Base-by-base conservation (phyloP, 1,140 invertebrate genomes). In the Aphis craccivora region DNA sequence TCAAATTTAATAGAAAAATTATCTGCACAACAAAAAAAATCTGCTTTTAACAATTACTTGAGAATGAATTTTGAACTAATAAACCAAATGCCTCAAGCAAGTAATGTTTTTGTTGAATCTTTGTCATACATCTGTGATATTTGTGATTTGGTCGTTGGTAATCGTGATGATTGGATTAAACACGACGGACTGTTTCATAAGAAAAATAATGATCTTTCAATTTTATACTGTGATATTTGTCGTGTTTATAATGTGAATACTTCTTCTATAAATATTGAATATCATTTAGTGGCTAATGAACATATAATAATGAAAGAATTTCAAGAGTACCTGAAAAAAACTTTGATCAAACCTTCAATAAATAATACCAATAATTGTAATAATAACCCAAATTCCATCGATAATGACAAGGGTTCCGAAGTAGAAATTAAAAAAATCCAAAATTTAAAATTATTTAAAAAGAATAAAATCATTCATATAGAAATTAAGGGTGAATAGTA, bases 221-320 rank as follows among this genome's bases (percentile, higher is more conserved):
- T 86, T 18, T 86, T 93, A 86, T 93, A 86, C 48, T 93, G 91
- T 55, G 22, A 51, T 20, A 22, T 93, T 43, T 93, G 91, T 93
- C 20, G 8, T 8, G 40, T 55, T 37, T 93, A 84, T 22, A 4
- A 43, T 0, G 40, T 55, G 0, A n/a, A 35, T n/a, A 22, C 7
- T 51, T 53, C 81, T 51, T 53, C 81, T 11, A 20, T 9, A 7
- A n/a, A 14, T 14, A 40, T 43, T 4, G 18, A n/a, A 0, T 3
- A 43, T 7, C 91, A 93, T 37, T 5, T 86, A 25, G 2, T 22
- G 14, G 40, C 30, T 30, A 5, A 37, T 3, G 91, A 93, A 86
- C 91, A 93, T 25, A 22, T 11, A 23, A 37, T 83, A 11, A 91
- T 91, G 90, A 7, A 45, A 43, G 60, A 35, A 2, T 76, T 76